Base-by-base conservation (phyloP, 2,797 vertebrate species). In the Bucorvus abyssinicus region DNA sequence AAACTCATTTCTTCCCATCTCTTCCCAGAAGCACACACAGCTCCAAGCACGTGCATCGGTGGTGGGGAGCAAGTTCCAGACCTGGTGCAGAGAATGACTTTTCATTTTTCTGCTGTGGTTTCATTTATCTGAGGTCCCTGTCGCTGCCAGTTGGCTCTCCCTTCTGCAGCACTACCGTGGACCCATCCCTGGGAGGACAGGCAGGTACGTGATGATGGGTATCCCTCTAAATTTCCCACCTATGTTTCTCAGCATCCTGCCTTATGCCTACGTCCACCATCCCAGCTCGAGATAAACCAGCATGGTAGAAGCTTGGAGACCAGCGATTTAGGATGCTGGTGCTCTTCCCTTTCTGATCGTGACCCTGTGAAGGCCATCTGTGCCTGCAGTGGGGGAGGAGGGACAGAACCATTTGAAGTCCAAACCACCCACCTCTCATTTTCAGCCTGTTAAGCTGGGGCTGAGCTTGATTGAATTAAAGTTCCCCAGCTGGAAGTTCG, bases 11-110 rank as follows among this genome's bases (percentile, higher is more conserved):
- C 16, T 61, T 10, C 8, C 19, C 14, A 6, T 65, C 50, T 63
- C 30, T 17, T 81, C 73, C 27, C n/a, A 71, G 49, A 29, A 67
- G n/a, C 49, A 29, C 0, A 1, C 15, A 18, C 40, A n/a, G 59
- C 27, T 50, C 34, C 1, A 5, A 47, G 53, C 18, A 30, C 1
- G 1, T 5, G 14, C 4, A 2, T 13, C 18, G 5, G 44, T 42
- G 50, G 55, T 23, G 17, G 42, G 7, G 23, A 76, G 17, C 14
- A 71, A 50, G 23, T 14, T 38, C 34, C 45, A 53, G 45, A 42
- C 12, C 29, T 32, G 22, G 11, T 27, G 8, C 22, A 49, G 45
- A 57, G 63, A 71, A 47, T 9, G 18, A 38, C 34, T 65, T 53
- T 3, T 9, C 1, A 0, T 6, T 60, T 80, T 45, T 17, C 49